Percentiles rank a stretch among this genome's conserved stretches.
Conservation (phyloP, 2,797 vertebrate genomes). For the Artibeus lituratus region DNA sequence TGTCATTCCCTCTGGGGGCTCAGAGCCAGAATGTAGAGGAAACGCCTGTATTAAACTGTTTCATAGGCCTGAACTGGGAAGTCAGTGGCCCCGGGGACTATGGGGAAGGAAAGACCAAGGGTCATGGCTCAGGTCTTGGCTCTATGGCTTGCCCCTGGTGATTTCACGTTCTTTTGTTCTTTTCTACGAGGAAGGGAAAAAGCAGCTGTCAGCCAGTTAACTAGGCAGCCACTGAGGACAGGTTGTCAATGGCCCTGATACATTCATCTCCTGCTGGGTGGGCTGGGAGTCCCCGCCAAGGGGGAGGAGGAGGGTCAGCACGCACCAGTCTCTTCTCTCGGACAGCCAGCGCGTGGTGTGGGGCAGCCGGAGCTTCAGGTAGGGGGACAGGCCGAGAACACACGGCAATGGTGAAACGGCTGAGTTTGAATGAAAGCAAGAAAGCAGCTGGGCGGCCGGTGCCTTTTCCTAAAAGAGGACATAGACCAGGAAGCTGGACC, state of each 20-base stretch:
- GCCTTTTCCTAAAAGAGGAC: background rate
- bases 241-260: background rate
- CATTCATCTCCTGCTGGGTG: background rate
- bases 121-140: accelerated
- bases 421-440: background rate
- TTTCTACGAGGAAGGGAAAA: background rate
- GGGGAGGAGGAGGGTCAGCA: accelerated
- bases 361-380: background rate
- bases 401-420: background rate
- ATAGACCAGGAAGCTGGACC: no score
- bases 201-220: background rate
- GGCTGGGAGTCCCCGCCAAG: background rate
- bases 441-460: background rate
- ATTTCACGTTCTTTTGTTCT: background rate
- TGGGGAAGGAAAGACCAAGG: background rate
- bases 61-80: background rate
- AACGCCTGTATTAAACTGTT: background rate
- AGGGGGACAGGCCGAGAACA: background rate
- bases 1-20: background rate
- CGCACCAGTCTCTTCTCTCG: background rate
- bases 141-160: accelerated
- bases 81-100: background rate
- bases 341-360: accelerated
- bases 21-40: background rate
- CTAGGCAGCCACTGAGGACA: background rate